Conservation (phyloP, 2,797 vertebrate genomes). For the Lithobates pipiens region DNA sequence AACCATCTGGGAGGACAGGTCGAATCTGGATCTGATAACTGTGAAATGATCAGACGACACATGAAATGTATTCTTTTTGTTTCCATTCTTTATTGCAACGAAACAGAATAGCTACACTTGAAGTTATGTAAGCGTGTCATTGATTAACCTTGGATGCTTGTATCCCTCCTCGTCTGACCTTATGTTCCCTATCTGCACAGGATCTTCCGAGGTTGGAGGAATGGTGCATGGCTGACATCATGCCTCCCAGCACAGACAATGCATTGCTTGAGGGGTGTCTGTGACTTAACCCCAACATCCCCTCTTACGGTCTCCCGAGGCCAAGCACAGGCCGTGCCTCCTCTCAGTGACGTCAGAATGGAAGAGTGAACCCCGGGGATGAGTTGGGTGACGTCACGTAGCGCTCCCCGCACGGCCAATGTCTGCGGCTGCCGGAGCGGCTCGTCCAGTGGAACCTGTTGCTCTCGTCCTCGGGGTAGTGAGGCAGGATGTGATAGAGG, state of each 20-base stretch:
- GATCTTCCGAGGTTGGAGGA: too few relatives aligned
- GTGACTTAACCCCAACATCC: not conserved
- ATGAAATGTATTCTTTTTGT: not conserved
- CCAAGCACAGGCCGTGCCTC: not conserved
- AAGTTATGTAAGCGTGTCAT: not conserved
- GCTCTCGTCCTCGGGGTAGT: not conserved
- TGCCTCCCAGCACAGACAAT: not conserved
- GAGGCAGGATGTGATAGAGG: not conserved
- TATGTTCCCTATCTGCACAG: not conserved
- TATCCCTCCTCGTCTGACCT: not conserved
- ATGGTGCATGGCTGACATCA: not conserved
- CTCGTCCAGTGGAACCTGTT: conserved; percentile 42
- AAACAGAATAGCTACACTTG: too few relatives aligned
- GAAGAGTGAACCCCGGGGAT: not conserved
- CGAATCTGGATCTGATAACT: not conserved
- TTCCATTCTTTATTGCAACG: too few relatives aligned
- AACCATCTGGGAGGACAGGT: not conserved
- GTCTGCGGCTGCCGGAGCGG: not conserved
- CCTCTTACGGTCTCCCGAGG: not conserved
- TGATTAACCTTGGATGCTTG: not conserved
- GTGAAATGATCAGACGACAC: not conserved
- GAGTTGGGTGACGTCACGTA: conserved; percentile 42
- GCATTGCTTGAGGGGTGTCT: not conserved
- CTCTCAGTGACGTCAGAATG: not conserved
- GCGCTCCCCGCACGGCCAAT: not conserved